Evolutionary conservation across 2,888 invertebrate species (phyloP).

Genomic region (Calameuta pallipes): DNA sequence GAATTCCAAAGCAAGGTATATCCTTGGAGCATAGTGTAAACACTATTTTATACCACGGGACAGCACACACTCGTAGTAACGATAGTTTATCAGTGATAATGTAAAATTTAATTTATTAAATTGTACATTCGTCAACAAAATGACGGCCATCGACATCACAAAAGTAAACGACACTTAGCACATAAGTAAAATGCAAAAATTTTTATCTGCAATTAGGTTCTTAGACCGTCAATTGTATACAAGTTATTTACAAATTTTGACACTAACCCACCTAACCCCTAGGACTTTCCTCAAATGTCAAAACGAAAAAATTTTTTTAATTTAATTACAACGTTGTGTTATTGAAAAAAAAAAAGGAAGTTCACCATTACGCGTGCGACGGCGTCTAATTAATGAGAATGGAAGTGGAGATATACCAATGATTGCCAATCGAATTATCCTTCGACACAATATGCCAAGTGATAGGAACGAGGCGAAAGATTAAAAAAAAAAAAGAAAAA

Average conservation of each 20-base stretch:
- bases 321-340: not conserved
- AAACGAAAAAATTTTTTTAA: not conserved
- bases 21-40: constrained; percentile 20
- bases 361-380: not conserved
- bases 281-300: not conserved
- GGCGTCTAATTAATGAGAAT: not conserved
- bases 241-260: not conserved
- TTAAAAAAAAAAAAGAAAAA: not conserved
- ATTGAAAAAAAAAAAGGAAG: not conserved
- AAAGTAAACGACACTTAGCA: not conserved
- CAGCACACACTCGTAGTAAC: not conserved
- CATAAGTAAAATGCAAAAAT: not conserved
- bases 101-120: not conserved
- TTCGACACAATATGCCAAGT: not conserved
- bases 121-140: not conserved
- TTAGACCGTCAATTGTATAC: not conserved
- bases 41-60: not conserved
- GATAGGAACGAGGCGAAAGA: not conserved
- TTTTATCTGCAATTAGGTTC: not conserved
- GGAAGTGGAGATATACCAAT: not conserved
- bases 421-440: not conserved
- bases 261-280: not conserved
- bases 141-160: not conserved
- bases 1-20: constrained; percentile 37
- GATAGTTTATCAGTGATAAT: not conserved